Conservation (phyloP, 2,888 invertebrate species). For the Anthrax anthrax region DNA sequence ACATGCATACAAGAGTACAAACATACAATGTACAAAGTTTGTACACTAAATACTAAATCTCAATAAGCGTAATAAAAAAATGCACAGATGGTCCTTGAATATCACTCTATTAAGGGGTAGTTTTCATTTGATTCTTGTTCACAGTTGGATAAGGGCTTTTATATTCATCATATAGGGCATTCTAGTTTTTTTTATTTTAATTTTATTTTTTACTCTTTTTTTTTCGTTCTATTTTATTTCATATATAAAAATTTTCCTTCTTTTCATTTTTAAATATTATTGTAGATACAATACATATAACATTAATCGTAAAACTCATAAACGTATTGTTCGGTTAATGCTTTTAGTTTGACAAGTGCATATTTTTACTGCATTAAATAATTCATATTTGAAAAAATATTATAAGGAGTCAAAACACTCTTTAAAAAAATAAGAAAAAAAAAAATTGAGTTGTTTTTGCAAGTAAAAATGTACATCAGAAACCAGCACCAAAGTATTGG, state of each 20-base stretch:
- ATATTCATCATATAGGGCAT: background rate
- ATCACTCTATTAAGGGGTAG: constrained; percentile 28
- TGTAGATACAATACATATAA: too few relatives aligned
- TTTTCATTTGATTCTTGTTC: constrained; percentile 26
- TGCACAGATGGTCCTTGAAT: constrained; percentile 19
- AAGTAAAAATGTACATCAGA: background rate
- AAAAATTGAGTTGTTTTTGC: constrained; percentile 3
- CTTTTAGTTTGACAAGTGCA: constrained; percentile 9
- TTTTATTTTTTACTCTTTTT: background rate
- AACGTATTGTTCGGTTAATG: constrained; percentile 11
- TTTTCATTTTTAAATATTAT: background rate
- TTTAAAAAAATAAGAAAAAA: too few relatives aligned
- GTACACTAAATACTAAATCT: too few relatives aligned
- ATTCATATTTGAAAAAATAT: background rate
- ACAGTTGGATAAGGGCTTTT: constrained; percentile 14
- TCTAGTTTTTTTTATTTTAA: background rate
- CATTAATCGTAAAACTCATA: background rate
- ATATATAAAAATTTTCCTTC: too few relatives aligned
- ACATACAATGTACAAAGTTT: too few relatives aligned
- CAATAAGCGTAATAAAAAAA: constrained; percentile 13
- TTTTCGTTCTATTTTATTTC: too few relatives aligned
- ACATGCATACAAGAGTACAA: too few relatives aligned
- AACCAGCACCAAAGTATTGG: too few relatives aligned
- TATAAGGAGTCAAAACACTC: constrained; percentile 8
- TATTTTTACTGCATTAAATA: constrained; percentile 1